Conservation (phyloP, 2,888 invertebrate genomes). For the Cenopis cana region DNA sequence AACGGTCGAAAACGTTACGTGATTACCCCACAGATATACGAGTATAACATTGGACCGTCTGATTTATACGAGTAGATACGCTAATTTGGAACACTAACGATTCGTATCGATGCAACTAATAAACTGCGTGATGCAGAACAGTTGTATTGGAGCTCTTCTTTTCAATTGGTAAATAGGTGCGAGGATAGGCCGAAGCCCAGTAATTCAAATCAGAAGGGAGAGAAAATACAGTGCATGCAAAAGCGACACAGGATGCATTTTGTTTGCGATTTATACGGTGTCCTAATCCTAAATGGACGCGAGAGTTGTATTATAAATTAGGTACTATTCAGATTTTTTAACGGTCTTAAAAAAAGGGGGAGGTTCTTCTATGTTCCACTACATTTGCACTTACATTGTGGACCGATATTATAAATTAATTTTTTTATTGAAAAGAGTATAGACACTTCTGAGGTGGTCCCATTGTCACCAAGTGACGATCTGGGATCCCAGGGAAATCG, state of each 20-base stretch:
- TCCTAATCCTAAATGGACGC: neutral
- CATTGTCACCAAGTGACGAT: no score
- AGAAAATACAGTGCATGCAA: constrained; percentile 26
- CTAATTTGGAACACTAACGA: constrained; percentile 49
- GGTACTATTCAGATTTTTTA: no score
- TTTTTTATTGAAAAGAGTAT: no score
- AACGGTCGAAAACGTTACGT: no score
- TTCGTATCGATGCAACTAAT: constrained; percentile 57
- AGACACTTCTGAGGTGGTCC: no score
- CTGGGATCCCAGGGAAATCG: no score
- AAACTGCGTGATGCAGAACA: constrained; percentile 47
- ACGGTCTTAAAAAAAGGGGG: no score
- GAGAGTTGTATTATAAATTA: no score
- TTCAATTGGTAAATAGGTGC: constrained; percentile 70
- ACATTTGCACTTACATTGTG: no score
- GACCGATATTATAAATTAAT: no score
- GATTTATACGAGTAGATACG: constrained; percentile 18
- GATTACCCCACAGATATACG: no score
- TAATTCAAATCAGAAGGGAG: constrained; percentile 25
- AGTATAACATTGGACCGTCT: neutral
- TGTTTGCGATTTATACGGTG: neutral
- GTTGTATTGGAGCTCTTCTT: constrained; percentile 54
- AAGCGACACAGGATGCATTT: constrained; percentile 31
- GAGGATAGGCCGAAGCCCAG: constrained; percentile 41
- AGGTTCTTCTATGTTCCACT: no score